Conservation (phyloP, 2,888 invertebrate genomes). For the Machimus rusticus region DNA sequence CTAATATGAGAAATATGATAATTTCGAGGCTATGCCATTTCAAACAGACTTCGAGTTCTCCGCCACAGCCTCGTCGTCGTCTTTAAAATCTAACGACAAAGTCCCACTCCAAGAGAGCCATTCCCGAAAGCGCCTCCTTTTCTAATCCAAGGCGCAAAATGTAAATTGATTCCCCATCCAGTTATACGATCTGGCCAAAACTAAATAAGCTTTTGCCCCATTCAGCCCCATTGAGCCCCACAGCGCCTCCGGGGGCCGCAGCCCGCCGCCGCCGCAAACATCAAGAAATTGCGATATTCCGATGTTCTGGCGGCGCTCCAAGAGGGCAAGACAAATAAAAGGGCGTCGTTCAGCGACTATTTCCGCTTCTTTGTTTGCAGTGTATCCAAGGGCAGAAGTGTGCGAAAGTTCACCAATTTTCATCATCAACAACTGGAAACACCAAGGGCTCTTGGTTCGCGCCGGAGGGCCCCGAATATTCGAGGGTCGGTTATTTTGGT, state of each 20-base stretch:
- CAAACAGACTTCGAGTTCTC: background rate
- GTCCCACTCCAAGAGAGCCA: background rate
- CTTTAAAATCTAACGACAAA: background rate
- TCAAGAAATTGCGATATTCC: conserved; percentile 11
- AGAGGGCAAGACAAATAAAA: conserved; percentile 9
- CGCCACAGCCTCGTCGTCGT: no score
- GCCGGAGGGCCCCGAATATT: background rate
- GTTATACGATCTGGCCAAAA: background rate
- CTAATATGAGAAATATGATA: background rate
- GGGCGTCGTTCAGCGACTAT: conserved; percentile 33
- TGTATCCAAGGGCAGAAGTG: conserved; percentile 21
- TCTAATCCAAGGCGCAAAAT: background rate
- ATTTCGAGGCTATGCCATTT: background rate
- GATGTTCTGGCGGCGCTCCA: conserved; percentile 8
- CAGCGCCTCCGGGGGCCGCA: background rate
- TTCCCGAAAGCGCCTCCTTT: background rate
- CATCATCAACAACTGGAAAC: background rate
- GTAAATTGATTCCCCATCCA: background rate
- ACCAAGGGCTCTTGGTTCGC: background rate
- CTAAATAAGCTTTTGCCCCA: background rate
- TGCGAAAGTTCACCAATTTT: conserved; percentile 19
- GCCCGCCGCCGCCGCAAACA: background rate
- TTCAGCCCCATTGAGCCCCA: background rate
- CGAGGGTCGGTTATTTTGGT: conserved; percentile 2
- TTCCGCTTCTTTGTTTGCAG: conserved; percentile 31